Evolutionary conservation across 2,113 vertebrate species (phyloP).

Genomic region (Dromas ardeola): DNA sequence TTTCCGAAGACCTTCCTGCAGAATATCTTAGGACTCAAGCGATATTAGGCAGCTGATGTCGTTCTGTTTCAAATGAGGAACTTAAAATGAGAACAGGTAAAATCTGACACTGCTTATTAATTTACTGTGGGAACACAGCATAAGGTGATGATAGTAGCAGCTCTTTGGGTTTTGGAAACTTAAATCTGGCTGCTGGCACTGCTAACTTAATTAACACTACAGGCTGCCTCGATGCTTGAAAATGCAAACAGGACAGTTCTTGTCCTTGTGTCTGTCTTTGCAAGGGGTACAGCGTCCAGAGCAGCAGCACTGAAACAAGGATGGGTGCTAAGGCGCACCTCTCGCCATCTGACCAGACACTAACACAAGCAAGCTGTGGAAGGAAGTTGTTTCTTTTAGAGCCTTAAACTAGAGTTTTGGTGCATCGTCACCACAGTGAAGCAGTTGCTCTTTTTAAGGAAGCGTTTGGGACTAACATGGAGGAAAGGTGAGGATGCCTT

Average conservation of each 20-base stretch:
- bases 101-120: not conserved
- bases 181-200: not conserved
- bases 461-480: not conserved
- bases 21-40: not conserved
- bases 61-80: not conserved
- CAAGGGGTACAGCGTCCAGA: rapidly evolving
- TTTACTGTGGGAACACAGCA: not conserved
- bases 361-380: not conserved
- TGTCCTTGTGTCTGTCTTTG: not conserved
- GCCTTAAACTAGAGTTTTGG: not conserved
- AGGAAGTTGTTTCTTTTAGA: not conserved
- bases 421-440: not conserved
- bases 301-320: not conserved
- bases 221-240: not conserved
- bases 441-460: not conserved
- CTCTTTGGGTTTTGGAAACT: not conserved
- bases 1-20: not conserved
- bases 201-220: not conserved
- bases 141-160: not conserved
- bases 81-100: not conserved
- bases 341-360: not conserved
- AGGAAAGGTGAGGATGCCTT: not conserved
- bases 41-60: not conserved
- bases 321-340: rapidly evolving
- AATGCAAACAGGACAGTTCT: not conserved